These are phyloP conservation scores for Ctenomys sociabilis DNA, from an alignment of 2,113 vertebrate genomes.

Conservation along the genomic window DNA sequence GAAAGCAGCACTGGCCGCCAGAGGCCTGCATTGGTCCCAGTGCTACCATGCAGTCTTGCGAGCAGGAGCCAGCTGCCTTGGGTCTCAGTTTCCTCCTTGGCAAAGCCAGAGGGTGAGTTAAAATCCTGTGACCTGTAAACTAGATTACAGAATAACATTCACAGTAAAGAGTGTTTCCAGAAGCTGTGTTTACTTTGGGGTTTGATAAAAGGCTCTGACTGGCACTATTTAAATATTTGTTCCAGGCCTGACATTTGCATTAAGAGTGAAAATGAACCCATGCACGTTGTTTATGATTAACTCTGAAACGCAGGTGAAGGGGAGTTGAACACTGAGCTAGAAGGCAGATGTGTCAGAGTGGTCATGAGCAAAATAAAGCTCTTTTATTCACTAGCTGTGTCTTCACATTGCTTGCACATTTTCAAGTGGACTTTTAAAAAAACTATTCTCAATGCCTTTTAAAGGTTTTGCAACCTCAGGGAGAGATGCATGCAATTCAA, in stretches of 20 bases:
- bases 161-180: slow-evolving; percentile 55
- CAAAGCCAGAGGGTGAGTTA: background rate
- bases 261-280: slow-evolving; percentile 59
- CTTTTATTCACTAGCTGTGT: background rate
- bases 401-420: slow-evolving; percentile 2
- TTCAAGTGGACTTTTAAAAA: background rate
- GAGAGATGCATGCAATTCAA: background rate
- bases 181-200: slow-evolving; percentile 65
- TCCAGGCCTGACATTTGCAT: slow-evolving; percentile 60
- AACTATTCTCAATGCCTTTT: background rate
- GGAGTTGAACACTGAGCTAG: background rate
- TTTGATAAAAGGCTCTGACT: slow-evolving; percentile 63
- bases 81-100: background rate
- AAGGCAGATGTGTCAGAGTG: background rate
- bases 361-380: background rate
- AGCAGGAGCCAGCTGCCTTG: background rate
- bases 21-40: background rate
- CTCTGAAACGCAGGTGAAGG: slow-evolving; percentile 10
- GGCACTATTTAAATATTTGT: slow-evolving; percentile 73
- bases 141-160: slow-evolving; percentile 48
- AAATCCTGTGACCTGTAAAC: background rate
- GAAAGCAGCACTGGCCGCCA: background rate
- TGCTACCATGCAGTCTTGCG: rapidly evolving
- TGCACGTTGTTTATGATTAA: slow-evolving; percentile 60
- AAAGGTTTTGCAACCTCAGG: slow-evolving; percentile 41